Conservation (phyloP, 2,113 vertebrate genomes). For the Syngnathus scovelli region DNA sequence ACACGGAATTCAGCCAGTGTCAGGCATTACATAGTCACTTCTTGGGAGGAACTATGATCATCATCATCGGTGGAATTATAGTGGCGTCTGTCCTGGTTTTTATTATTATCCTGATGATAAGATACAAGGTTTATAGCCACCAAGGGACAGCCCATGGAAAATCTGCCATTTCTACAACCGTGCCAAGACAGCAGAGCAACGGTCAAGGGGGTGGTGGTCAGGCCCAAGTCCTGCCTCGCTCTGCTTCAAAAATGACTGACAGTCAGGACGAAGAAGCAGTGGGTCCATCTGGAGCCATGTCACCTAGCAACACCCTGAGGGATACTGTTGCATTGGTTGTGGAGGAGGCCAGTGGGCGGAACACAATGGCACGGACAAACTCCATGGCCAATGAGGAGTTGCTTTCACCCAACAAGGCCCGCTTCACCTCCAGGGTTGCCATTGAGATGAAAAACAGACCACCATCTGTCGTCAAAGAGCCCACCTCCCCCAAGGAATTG, state of each 20-base stretch:
- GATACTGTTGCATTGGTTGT: constrained; percentile 70
- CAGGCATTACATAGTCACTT: constrained; percentile 83
- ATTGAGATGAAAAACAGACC: constrained; percentile 70
- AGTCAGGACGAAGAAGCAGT: constrained; percentile 60
- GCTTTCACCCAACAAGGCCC: constrained; percentile 64
- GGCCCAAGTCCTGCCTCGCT: constrained; percentile 60
- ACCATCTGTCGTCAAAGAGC: constrained; percentile 66
- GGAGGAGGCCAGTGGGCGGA: constrained; percentile 59
- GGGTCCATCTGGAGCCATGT: constrained; percentile 45
- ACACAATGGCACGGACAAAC: constrained; percentile 57
- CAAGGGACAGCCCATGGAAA: constrained; percentile 71
- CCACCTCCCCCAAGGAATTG: constrained; percentile 59
- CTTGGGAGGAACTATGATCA: constrained; percentile 93
- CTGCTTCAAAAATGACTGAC: constrained; percentile 67
- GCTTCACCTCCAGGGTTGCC: constrained; percentile 68
- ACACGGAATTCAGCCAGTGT: constrained; percentile 78
- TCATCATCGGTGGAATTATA: constrained; percentile 91
- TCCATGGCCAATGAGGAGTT: constrained; percentile 57
- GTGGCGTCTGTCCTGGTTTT: constrained; percentile 91
- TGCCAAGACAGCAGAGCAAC: constrained; percentile 74
- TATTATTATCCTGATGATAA: constrained; percentile 90
- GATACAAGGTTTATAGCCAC: constrained; percentile 86
- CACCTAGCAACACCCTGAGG: constrained; percentile 58
- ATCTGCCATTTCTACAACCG: constrained; percentile 64
- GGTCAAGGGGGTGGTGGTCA: constrained; percentile 55